phyloP scores from a whole-genome alignment of 2,797 vertebrate species.

The Simalia tracyae region DNA sequence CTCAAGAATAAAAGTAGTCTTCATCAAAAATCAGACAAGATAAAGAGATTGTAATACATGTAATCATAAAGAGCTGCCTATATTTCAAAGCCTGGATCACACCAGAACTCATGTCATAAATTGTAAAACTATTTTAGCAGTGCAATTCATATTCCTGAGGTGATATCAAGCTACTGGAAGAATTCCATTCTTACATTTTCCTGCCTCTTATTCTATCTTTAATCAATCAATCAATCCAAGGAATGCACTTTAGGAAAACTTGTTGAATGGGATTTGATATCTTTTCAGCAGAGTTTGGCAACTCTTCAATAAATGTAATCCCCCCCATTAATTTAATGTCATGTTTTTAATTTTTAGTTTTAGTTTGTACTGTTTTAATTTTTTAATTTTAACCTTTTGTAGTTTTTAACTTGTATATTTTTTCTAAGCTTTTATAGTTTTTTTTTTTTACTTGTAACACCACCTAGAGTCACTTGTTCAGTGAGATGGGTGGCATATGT shows the following conservation, averaged over 20 bases:
- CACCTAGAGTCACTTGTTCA: too few relatives aligned
- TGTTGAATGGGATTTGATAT: not conserved
- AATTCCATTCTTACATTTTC: not conserved
- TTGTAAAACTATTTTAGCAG: not conserved
- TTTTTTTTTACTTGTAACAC: too few relatives aligned
- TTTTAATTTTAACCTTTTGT: too few relatives aligned
- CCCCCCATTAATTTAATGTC: not conserved
- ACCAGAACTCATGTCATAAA: slow-evolving; percentile 9
- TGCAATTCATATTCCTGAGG: not conserved
- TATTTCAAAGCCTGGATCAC: slow-evolving; percentile 10
- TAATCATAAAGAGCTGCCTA: not conserved
- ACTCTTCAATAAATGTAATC: not conserved
- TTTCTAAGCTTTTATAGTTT: too few relatives aligned
- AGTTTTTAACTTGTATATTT: too few relatives aligned
- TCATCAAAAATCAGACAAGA: not conserved
- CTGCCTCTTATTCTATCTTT: not conserved
- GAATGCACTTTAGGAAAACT: not conserved
- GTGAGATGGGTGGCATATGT: too few relatives aligned
- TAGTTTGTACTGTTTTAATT: too few relatives aligned
- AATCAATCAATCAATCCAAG: not conserved
- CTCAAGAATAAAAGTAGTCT: slow-evolving; percentile 4
- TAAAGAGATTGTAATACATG: not conserved
- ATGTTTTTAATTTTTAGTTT: not conserved
- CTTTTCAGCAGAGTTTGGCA: not conserved
- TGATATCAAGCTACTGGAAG: not conserved